Evolutionary conservation across 1,140 invertebrate species (phyloP).

Genomic region (Brachionus paranguensis): DNA sequence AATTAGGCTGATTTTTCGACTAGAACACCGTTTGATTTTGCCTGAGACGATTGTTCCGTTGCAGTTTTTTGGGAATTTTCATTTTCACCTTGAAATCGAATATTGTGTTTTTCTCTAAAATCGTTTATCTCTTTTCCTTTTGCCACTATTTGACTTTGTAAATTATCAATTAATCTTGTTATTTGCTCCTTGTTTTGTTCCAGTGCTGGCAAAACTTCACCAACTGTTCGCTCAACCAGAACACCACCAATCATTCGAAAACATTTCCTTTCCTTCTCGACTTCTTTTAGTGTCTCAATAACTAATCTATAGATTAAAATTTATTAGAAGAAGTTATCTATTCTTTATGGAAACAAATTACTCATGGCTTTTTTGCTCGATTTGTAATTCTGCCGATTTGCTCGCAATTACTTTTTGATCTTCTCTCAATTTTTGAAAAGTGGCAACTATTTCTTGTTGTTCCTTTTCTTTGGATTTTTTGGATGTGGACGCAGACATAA

Average conservation of each 20-base stretch:
- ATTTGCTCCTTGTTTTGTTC: slow-evolving; percentile 74
- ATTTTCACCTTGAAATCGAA: slow-evolving; percentile 52
- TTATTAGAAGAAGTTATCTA: no score
- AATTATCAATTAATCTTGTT: slow-evolving; percentile 66
- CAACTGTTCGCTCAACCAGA: slow-evolving; percentile 82
- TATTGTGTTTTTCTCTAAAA: slow-evolving; percentile 83
- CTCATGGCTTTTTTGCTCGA: slow-evolving; percentile 90
- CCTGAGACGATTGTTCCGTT: not conserved
- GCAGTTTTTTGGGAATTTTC: not conserved
- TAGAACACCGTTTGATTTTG: slow-evolving; percentile 23
- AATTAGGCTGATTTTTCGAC: slow-evolving; percentile 8
- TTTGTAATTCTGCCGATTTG: slow-evolving; percentile 83
- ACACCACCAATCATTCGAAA: slow-evolving; percentile 87
- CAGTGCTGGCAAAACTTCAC: slow-evolving; percentile 78
- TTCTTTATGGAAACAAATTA: slow-evolving; percentile 51
- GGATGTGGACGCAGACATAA: not conserved
- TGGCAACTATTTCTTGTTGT: slow-evolving; percentile 72
- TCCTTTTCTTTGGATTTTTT: slow-evolving; percentile 41
- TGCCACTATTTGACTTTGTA: slow-evolving; percentile 72
- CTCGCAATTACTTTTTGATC: slow-evolving; percentile 76
- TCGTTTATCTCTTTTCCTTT: slow-evolving; percentile 87
- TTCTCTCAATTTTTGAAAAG: slow-evolving; percentile 75
- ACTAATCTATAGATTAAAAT: slow-evolving; percentile 67
- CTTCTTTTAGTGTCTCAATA: slow-evolving; percentile 80
- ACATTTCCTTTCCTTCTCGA: slow-evolving; percentile 78